Conservation (phyloP, 2,113 vertebrate genomes). For the Steatornis caripensis region DNA sequence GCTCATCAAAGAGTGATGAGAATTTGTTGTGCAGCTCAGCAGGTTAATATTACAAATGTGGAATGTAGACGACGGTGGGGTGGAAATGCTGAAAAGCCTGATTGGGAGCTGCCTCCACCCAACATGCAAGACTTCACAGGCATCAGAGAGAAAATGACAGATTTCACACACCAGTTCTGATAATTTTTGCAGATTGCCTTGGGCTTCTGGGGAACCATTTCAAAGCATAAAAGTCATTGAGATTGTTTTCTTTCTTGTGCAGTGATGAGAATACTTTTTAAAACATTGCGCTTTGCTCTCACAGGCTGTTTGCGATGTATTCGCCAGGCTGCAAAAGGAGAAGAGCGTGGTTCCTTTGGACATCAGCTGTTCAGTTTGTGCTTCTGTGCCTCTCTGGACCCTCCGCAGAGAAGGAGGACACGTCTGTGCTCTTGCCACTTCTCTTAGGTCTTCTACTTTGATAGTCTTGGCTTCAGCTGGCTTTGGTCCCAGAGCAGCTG, state of each 20-base stretch:
- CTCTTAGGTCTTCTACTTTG: neutral
- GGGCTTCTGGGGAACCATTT: slow-evolving; percentile 7
- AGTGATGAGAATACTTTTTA: neutral
- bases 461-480: neutral
- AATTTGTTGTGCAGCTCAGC: neutral
- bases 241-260: neutral
- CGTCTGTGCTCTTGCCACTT: neutral
- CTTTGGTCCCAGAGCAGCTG: neutral
- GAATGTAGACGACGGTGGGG: neutral
- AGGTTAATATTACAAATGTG: neutral
- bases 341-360: neutral
- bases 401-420: neutral
- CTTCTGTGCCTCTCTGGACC: neutral
- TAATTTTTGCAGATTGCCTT: neutral
- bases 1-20: neutral
- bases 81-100: neutral
- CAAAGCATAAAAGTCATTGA: neutral
- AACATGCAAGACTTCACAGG: neutral
- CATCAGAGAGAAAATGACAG: neutral
- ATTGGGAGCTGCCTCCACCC: neutral
- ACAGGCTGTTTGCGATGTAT: neutral
- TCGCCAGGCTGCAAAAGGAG: neutral
- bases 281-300: neutral
- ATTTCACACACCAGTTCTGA: slow-evolving; percentile 11
- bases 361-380: neutral